phyloP scores from a whole-genome alignment of 2,797 vertebrate genomes.

The Hypotaenidia okinawae region DNA sequence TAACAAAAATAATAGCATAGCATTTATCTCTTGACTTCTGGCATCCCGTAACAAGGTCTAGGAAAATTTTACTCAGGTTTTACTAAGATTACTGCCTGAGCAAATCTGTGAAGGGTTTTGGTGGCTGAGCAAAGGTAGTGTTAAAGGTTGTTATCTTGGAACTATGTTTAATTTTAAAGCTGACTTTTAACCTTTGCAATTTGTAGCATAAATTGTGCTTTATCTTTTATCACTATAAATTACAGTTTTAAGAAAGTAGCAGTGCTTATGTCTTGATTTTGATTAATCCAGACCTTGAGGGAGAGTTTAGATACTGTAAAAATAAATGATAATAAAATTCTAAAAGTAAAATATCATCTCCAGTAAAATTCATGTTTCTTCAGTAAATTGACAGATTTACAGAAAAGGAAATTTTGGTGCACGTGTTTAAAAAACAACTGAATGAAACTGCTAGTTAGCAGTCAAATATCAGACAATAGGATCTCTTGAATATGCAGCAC shows the following conservation, averaged over 20 bases:
- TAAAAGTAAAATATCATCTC: neutral
- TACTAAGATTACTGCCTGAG: neutral
- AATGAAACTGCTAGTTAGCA: conserved; percentile 20
- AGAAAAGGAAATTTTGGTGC: conserved; percentile 74
- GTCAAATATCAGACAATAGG: neutral
- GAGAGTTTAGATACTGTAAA: conserved; percentile 68
- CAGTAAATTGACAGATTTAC: neutral
- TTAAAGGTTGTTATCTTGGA: neutral
- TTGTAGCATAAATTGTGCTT: conserved; percentile 35
- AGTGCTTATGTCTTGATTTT: conserved; percentile 25
- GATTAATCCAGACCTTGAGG: conserved; percentile 7
- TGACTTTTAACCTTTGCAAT: neutral
- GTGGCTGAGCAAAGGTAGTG: neutral
- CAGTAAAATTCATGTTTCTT: conserved; percentile 66
- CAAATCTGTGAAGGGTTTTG: neutral
- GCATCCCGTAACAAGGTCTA: neutral
- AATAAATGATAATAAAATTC: neutral
- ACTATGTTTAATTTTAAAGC: neutral
- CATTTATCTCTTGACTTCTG: neutral
- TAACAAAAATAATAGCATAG: neutral
- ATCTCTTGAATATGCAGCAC: neutral
- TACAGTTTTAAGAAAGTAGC: conserved; percentile 44
- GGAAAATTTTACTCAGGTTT: neutral
- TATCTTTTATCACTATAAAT: conserved; percentile 43
- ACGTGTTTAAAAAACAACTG: conserved; percentile 28